Conservation (phyloP, 1,140 invertebrate species). For the Pristionchus pacificus region DNA sequence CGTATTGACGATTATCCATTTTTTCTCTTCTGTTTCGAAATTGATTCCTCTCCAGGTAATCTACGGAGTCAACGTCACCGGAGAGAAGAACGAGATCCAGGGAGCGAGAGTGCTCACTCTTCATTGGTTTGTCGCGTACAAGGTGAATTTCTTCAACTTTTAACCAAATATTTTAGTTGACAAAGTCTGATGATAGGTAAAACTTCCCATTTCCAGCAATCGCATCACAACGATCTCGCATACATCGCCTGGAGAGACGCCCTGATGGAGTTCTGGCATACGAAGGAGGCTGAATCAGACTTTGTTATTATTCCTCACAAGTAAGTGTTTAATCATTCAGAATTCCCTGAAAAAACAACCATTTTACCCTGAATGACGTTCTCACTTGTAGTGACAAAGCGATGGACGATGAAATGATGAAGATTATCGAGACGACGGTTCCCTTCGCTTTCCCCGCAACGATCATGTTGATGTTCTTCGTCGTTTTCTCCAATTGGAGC, state of each 20-base stretch:
- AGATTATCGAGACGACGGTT: slow-evolving; percentile 54
- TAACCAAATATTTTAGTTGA: slow-evolving; percentile 23
- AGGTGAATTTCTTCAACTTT: slow-evolving; percentile 2
- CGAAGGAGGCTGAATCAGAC: slow-evolving; percentile 42
- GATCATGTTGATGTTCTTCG: slow-evolving; percentile 54
- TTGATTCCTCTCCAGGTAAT: slow-evolving; percentile 40
- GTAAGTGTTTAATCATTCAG: slow-evolving; percentile 34
- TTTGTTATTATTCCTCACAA: slow-evolving; percentile 57
- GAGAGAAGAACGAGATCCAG: slow-evolving; percentile 54
- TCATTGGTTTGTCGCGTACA: slow-evolving; percentile 48
- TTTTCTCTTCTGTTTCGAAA: neutral
- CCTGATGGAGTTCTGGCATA: slow-evolving; percentile 52
- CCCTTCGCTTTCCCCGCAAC: slow-evolving; percentile 54
- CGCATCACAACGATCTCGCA: slow-evolving; percentile 36
- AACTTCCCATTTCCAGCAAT: slow-evolving; percentile 30
- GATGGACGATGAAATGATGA: slow-evolving; percentile 54
- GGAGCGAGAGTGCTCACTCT: slow-evolving; percentile 54
- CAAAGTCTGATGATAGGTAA: too few relatives aligned
- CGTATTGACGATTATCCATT: neutral
- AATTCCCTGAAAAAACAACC: slow-evolving; percentile 13
- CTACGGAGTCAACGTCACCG: slow-evolving; percentile 54
- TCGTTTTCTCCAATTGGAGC: slow-evolving; percentile 48
- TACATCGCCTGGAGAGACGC: slow-evolving; percentile 45
- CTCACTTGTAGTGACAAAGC: slow-evolving; percentile 50
- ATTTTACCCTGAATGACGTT: neutral